These are phyloP conservation scores for Aphrocallistes beatrix DNA, from an alignment of 37 sponge, comb jelly and placozoan genomes.

Conservation along the genomic window DNA sequence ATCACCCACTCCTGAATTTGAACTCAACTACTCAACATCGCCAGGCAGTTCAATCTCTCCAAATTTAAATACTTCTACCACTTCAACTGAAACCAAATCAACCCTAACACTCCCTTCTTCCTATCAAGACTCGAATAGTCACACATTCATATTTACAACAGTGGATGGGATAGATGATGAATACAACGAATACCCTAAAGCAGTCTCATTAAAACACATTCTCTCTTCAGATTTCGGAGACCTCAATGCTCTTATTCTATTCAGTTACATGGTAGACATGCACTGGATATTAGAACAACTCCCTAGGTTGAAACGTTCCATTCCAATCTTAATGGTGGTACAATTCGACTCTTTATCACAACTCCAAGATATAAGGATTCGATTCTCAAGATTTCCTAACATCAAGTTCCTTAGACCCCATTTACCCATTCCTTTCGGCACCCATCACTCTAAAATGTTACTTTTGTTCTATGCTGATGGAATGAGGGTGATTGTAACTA, in stretches of 20 bases:
- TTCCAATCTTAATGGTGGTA: slow-evolving; percentile 46
- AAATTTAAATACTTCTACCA: background rate
- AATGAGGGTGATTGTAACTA: slow-evolving; percentile 76
- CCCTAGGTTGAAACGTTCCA: slow-evolving; percentile 33
- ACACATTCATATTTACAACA: background rate
- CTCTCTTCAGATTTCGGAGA: background rate
- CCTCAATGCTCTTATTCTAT: slow-evolving; percentile 31
- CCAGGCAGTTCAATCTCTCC: background rate
- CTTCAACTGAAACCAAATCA: background rate
- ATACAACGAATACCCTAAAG: background rate
- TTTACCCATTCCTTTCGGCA: slow-evolving; percentile 22
- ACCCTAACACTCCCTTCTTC: background rate
- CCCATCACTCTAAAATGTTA: slow-evolving; percentile 80
- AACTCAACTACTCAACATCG: background rate
- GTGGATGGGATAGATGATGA: background rate
- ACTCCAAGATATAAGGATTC: slow-evolving; percentile 17
- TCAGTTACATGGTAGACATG: slow-evolving; percentile 83
- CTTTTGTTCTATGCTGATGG: slow-evolving; percentile 55
- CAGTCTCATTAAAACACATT: slow-evolving; percentile 2
- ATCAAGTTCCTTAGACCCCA: slow-evolving; percentile 30
- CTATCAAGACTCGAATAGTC: slow-evolving; percentile 3
- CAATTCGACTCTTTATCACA: slow-evolving; percentile 41
- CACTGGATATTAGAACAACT: slow-evolving; percentile 79
- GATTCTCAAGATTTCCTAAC: slow-evolving; percentile 32
- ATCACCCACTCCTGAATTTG: background rate